These are phyloP conservation scores for Pipistrellus kuhlii DNA, from an alignment of 2,797 vertebrate species.

Conservation along the genomic window DNA sequence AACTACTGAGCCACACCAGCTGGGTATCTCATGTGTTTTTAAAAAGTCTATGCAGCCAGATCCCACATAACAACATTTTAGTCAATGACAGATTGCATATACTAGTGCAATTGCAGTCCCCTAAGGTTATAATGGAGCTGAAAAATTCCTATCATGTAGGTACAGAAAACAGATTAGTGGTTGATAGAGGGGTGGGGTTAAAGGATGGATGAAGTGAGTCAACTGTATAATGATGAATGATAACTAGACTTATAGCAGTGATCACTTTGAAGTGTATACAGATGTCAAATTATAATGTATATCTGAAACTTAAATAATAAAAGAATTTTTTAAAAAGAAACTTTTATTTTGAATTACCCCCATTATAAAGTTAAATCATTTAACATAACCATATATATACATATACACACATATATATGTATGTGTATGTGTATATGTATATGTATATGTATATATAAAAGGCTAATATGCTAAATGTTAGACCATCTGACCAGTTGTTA, in stretches of 20 bases:
- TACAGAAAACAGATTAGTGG: not conserved
- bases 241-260: not conserved
- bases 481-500: too few species aligned
- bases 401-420: too few species aligned
- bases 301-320: not conserved
- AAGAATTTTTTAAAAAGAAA: not conserved
- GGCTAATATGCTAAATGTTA: too few species aligned
- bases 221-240: not conserved
- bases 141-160: not conserved
- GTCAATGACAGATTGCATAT: not conserved
- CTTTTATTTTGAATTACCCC: not conserved
- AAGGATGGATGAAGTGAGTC: not conserved
- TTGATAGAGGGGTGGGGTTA: not conserved
- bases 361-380: slow-evolving; percentile 19
- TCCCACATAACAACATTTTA: not conserved
- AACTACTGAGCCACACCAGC: too few species aligned
- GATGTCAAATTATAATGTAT: not conserved
- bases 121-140: not conserved
- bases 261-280: not conserved
- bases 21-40: not conserved
- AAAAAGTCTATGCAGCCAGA: not conserved
- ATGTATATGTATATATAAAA: too few species aligned
- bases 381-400: not conserved
- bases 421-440: too few species aligned
- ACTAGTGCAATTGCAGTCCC: not conserved